Evolutionary conservation across 2,113 vertebrate species (phyloP), one percentile per base, ranked within the genome.

Genomic region (Rhinolophus sinicus): DNA sequence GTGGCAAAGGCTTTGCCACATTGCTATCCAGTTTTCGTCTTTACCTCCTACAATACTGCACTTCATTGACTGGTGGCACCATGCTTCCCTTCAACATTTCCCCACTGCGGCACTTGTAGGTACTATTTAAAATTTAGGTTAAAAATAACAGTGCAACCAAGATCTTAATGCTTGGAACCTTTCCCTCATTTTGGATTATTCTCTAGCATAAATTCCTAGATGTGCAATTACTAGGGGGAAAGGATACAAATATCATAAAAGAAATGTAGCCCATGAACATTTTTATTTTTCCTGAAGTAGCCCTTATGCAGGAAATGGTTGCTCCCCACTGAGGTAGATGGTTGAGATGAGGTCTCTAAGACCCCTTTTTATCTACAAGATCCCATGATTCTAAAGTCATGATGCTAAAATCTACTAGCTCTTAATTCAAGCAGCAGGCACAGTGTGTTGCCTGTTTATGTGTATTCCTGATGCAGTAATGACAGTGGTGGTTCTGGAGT

Each of bases 271-370:
- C 82, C n/a, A 26, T 83, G 77, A 95, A 97, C 60, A 77, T 19
- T 91, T 95, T 93, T 86, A 92, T 86, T 94, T 97, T 95, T 78
- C 96, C 95, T 94, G 95, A 85, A 78, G 80, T 88, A 95, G 89
- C 38, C 90, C 75, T 95, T 91, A 44, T 5, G 73, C 56, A 78
- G 88, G 86, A 91, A 93, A 95, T 35, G 50, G 69, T 52, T 93
- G 82, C 44, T 95, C 72, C 77, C 95, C 60, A 76, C 72, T 69
- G 95, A 93, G 83, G 86, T 0, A 26, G 62, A 47, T 30, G 67
- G 56, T 33, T 81, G 69, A 38, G 35, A 10, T 0, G 72, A 91
- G 60, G 67, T 44, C 73, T 73, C n/a, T 54, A 69, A 91, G 82
- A 75, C 69, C 1, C 5, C 30, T 40, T 80, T 77, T 88, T 24